Evolutionary conservation across 2,113 vertebrate species (phyloP).

Genomic region (Esox niger): DNA sequence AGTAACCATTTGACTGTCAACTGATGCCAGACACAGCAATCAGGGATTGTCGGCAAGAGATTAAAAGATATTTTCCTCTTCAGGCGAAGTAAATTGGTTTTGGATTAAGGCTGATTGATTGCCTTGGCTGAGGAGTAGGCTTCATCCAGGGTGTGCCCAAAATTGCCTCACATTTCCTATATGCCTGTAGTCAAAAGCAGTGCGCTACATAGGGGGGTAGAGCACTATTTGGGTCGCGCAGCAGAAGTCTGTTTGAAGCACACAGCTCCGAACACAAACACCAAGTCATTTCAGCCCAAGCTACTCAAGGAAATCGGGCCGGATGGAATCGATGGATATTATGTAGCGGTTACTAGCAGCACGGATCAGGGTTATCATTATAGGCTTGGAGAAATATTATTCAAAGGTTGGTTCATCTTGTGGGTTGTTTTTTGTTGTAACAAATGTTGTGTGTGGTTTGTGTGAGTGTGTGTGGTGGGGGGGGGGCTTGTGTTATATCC

Average conservation of each 20-base stretch:
- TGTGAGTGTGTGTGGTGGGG: conserved; percentile 4
- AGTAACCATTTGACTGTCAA: conserved; percentile 65
- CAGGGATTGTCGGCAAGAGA: conserved; percentile 71
- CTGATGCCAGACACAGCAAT: conserved; percentile 63
- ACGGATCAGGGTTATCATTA: conserved; percentile 66
- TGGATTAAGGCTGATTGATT: conserved; percentile 77
- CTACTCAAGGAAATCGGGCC: conserved; percentile 65
- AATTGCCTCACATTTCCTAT: too few relatives aligned
- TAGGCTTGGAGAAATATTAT: conserved; percentile 52
- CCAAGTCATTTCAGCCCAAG: conserved; percentile 59
- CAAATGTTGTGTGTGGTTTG: conserved; percentile 10
- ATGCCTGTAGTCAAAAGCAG: too few relatives aligned
- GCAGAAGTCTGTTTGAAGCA: conserved; percentile 64
- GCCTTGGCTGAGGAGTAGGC: conserved; percentile 60
- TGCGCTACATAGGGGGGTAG: too few relatives aligned
- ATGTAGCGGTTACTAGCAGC: conserved; percentile 57
- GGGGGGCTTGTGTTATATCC: background rate
- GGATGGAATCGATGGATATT: conserved; percentile 67
- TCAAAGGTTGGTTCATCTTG: conserved; percentile 46
- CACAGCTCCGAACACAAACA: conserved; percentile 65
- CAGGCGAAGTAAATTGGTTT: conserved; percentile 76
- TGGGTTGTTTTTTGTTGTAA: conserved; percentile 28
- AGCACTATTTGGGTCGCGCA: too few relatives aligned
- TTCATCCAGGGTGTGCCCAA: too few relatives aligned
- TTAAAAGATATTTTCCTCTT: conserved; percentile 78